Percentiles rank a stretch among this genome's conserved stretches.
Evolutionary conservation across 2,113 vertebrate species (phyloP).

Genomic region (Nibea albiflora): DNA sequence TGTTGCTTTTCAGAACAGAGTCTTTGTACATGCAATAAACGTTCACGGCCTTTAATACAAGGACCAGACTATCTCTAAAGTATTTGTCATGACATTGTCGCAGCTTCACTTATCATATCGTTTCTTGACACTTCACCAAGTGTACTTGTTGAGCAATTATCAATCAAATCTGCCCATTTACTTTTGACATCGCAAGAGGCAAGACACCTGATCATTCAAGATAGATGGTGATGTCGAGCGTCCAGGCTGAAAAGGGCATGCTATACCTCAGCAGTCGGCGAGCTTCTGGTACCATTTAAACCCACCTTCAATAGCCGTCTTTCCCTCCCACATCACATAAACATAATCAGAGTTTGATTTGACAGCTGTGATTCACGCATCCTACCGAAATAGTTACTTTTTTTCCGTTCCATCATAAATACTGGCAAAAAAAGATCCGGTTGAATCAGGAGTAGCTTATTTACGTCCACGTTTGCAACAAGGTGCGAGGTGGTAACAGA

Average conservation of each 20-base stretch:
- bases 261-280: not conserved
- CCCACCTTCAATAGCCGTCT: not conserved
- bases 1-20: not conserved
- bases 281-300: not conserved
- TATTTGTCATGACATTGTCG: not conserved
- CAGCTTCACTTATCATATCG: not conserved
- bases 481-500: not conserved
- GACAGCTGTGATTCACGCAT: slow-evolving; percentile 6
- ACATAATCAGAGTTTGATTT: not conserved
- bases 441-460: not conserved
- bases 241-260: slow-evolving; percentile 9
- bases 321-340: not conserved
- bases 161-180: not conserved
- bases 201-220: not conserved
- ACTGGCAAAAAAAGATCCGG: not conserved
- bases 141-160: not conserved
- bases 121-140: not conserved
- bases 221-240: not conserved
- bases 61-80: not conserved
- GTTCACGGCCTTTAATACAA: not conserved
- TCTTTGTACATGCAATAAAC: not conserved
- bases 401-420: not conserved
- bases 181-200: not conserved
- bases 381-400: not conserved
- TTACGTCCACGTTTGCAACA: not conserved